Evolutionary conservation across 2,888 invertebrate genomes (phyloP).

Genomic region (Protophormia terraenovae): DNA sequence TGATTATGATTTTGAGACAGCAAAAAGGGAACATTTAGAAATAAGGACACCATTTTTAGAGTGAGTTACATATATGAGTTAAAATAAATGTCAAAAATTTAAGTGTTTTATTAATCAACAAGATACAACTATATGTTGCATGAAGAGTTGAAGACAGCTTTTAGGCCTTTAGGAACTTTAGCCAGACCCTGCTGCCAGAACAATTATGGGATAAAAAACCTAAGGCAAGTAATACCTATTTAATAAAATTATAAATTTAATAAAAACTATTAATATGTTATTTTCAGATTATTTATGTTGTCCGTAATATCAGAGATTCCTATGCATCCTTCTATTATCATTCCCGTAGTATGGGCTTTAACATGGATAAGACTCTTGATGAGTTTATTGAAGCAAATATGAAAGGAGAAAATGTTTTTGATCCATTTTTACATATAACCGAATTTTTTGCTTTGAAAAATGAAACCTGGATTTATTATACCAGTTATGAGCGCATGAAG

Average conservation of each 20-base stretch:
- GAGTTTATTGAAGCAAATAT: conserved; percentile 66
- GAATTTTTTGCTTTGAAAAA: conserved; percentile 69
- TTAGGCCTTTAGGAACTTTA: conserved; percentile 59
- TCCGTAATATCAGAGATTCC: conserved; percentile 91
- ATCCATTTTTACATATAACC: conserved; percentile 63
- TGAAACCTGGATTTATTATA: conserved; percentile 69
- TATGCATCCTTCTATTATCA: conserved; percentile 89
- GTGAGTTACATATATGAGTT: too few relatives aligned
- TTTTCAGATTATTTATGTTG: conserved; percentile 90
- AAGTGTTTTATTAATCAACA: background rate
- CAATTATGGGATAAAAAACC: conserved; percentile 74
- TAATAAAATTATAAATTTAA: background rate
- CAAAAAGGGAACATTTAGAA: conserved; percentile 70
- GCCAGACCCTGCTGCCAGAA: conserved; percentile 74
- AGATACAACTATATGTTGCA: conserved; percentile 68
- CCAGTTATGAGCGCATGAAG: conserved; percentile 71
- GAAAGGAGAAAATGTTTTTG: background rate
- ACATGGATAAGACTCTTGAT: conserved; percentile 68
- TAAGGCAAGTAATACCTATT: conserved; percentile 69
- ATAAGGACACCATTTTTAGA: conserved; percentile 74
- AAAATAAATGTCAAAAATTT: background rate
- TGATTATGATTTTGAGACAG: conserved; percentile 74
- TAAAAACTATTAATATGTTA: background rate
- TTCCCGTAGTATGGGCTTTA: conserved; percentile 59
- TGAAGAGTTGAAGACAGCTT: conserved; percentile 46